A percentile compares a stretch with the other conserved stretches of the same genome.
Evolutionary conservation across 2,888 invertebrate species (phyloP).

Genomic region (Athalia circularis): DNA sequence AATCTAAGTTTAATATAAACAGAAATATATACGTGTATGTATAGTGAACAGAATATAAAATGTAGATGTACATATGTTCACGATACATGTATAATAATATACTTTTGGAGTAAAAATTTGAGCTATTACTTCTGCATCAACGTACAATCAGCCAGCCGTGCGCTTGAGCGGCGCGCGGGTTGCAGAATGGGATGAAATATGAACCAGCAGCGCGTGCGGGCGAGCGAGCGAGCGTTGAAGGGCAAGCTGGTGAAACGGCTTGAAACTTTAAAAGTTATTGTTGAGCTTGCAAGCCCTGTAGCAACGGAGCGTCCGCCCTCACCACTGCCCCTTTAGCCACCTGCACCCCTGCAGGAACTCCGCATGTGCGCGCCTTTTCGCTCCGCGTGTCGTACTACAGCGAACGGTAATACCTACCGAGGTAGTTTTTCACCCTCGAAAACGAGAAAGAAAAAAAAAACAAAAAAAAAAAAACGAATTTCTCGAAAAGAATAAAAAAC

Average conservation of each 20-base stretch:
- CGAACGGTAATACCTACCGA: no score
- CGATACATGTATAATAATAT: constrained; percentile 10
- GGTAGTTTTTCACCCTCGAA: neutral
- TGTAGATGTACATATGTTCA: neutral
- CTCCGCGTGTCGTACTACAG: no score
- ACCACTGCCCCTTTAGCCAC: neutral
- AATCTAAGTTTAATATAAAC: neutral
- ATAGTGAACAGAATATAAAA: neutral
- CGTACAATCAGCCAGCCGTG: neutral
- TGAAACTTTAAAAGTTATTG: constrained; percentile 31
- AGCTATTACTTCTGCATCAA: constrained; percentile 32
- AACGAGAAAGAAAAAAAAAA: constrained; percentile 24
- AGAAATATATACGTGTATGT: no score
- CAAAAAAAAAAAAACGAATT: no score
- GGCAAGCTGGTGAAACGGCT: constrained; percentile 35
- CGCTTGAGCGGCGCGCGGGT: neutral
- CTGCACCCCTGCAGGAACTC: neutral
- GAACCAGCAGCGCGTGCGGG: neutral
- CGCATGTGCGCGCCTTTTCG: no score
- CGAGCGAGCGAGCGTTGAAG: constrained; percentile 29
- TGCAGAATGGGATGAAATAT: constrained; percentile 25
- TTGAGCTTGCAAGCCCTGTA: constrained; percentile 12
- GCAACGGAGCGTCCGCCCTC: neutral
- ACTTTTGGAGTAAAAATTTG: neutral
- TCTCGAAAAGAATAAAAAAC: no score